Conservation (phyloP, 1,140 invertebrate genomes). For the Zophobas morio region DNA sequence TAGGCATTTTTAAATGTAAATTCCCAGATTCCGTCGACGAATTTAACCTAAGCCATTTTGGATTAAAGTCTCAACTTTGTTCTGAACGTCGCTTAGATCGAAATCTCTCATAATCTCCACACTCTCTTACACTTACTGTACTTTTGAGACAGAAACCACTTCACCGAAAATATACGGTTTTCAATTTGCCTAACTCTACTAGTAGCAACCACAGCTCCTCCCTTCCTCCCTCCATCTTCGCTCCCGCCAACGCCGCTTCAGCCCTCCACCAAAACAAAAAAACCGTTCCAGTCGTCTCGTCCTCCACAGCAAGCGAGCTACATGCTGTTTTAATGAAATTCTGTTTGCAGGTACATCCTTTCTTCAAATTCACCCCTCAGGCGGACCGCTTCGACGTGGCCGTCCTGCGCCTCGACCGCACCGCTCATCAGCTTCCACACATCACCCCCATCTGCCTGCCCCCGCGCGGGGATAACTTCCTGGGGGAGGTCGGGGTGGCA, state of each 20-base stretch:
- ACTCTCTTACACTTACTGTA: no score
- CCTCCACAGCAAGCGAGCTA: not conserved
- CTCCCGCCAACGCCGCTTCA: no score
- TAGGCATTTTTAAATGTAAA: no score
- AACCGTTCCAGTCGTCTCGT: not conserved
- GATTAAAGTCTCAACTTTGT: no score
- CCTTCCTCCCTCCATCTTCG: not conserved
- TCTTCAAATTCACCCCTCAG: conserved; percentile 96
- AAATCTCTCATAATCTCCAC: no score
- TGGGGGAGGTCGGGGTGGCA: conserved; percentile 92
- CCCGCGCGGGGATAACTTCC: conserved; percentile 89
- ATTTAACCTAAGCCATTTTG: no score
- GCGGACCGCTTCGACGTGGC: conserved; percentile 93
- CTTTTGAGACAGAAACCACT: no score
- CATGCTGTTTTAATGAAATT: conserved; percentile 8
- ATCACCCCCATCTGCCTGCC: conserved; percentile 95
- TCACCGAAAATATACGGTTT: no score
- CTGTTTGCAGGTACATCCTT: conserved; percentile 84
- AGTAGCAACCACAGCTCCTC: not conserved
- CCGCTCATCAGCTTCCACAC: conserved; percentile 92
- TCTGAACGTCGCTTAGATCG: no score
- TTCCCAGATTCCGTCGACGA: no score
- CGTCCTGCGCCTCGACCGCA: conserved; percentile 88
- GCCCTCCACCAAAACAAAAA: no score
- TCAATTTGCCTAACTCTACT: no score